Base-by-base conservation (phyloP, 1,140 invertebrate genomes). In the Drosophila baimaii region DNA sequence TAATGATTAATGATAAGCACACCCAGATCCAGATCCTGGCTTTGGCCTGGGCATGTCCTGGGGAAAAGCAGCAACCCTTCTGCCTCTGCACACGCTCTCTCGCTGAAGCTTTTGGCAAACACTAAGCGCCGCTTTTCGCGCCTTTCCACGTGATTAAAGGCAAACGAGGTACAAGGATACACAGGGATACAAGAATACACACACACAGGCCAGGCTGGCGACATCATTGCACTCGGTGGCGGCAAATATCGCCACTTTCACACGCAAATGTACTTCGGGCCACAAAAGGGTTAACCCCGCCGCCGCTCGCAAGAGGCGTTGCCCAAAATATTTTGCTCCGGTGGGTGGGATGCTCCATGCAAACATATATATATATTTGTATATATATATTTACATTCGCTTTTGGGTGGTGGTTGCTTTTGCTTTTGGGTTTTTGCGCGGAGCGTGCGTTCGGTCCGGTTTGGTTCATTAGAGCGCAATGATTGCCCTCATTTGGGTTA, bases 1-100 rank as follows among this genome's bases (percentile, higher is more conserved):
- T 88, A 90, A 90, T 90, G 88, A 90, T 90, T 90, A 90, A 90
- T 90, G 88, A 90, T 90, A 90, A 90, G 88, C 80, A 82, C 39
- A 59, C 77, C 71, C 72, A 68, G 46, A 75, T 19, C 15, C n/a
- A 65, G 43, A 55, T 29, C 9, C n/a, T n/a, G 2, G 31, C 25
- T 13, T 17, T n/a, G n/a, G n/a, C n/a, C n/a, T n/a, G n/a, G n/a
- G n/a, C 33, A 44, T 19, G 3, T 41, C 12, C 65, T 68, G 88
- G 10, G 81, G 69, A 76, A 85, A 79, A 72, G 56, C 47, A 72
- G 56, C 47, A 77, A 49, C 59, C 73, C 68, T 72, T 66, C 65
- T 65, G 17, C n/a, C 8, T 2, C 2, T n/a, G 69, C 79, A 80
- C 81, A 77, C 81, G 63, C 57, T 78, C 81, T 59, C 57, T 78